A percentile compares a stretch with the other conserved stretches of the same genome.
These are phyloP conservation scores for Stramonita haemastoma DNA, from an alignment of 2,888 invertebrate genomes.

Conservation along the genomic window DNA sequence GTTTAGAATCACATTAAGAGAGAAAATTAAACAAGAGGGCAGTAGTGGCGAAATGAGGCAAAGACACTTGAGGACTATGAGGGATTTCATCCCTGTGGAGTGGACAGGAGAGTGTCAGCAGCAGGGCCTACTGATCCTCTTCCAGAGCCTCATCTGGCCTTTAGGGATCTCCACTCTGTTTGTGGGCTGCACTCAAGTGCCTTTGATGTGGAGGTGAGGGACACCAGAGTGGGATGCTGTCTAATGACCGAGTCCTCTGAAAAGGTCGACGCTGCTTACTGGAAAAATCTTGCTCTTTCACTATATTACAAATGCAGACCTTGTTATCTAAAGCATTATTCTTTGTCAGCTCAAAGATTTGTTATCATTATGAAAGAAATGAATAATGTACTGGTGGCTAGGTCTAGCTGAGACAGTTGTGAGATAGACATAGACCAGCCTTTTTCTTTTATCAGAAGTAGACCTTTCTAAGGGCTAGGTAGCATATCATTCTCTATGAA, in stretches of 20 bases:
- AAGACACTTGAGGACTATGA: background rate
- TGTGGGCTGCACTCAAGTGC: background rate
- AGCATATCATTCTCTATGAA: too few relatives aligned
- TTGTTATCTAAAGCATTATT: too few relatives aligned
- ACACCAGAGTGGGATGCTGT: slow-evolving; percentile 5
- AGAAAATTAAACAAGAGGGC: too few relatives aligned
- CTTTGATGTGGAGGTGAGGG: slow-evolving; percentile 9
- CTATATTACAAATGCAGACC: background rate
- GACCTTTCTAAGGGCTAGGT: too few relatives aligned
- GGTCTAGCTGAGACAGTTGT: background rate
- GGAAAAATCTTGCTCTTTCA: background rate
- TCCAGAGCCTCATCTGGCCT: slow-evolving; percentile 12
- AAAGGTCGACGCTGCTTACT: slow-evolving; percentile 1
- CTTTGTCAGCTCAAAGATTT: too few relatives aligned
- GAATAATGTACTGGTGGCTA: background rate
- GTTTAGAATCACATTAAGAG: too few relatives aligned
- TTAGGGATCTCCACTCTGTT: background rate
- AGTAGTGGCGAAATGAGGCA: too few relatives aligned
- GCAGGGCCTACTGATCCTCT: slow-evolving; percentile 7
- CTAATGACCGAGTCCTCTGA: slow-evolving; percentile 12
- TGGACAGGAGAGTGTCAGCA: background rate
- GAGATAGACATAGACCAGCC: background rate
- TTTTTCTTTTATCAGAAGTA: background rate
- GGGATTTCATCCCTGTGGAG: background rate
- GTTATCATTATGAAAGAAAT: background rate